A percentile compares a stretch with the other conserved stretches of the same genome.
These are phyloP conservation scores for Epinephelus cyanopodus DNA, from an alignment of 2,113 vertebrate genomes.

Conservation along the genomic window DNA sequence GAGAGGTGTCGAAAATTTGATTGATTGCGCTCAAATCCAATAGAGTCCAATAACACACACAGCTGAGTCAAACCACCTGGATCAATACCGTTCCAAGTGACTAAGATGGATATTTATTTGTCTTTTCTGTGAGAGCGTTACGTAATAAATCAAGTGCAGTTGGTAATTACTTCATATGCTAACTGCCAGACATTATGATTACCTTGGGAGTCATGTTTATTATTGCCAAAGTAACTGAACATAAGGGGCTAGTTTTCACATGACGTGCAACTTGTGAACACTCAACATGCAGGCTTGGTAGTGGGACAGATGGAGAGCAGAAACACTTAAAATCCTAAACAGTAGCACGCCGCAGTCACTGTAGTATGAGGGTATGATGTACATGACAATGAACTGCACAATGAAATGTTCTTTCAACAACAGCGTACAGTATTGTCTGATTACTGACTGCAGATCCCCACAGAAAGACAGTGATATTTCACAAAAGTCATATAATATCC, in stretches of 20 bases:
- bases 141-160: constrained; percentile 31
- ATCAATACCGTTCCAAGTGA: constrained; percentile 57
- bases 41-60: constrained; percentile 49
- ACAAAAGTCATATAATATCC: neutral
- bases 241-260: constrained; percentile 7
- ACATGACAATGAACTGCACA: too few relatives aligned
- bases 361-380: neutral
- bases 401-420: neutral
- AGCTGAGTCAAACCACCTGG: constrained; percentile 54
- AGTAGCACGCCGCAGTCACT: neutral
- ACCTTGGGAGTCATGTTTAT: constrained; percentile 31
- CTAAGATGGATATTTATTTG: constrained; percentile 23
- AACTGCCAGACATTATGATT: constrained; percentile 18
- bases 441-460: neutral
- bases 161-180: constrained; percentile 37
- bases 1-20: constrained; percentile 44
- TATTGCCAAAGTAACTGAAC: constrained; percentile 16
- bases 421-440: neutral
- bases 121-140: constrained; percentile 24
- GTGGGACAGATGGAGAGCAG: neutral
- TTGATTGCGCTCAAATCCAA: constrained; percentile 48
- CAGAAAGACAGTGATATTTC: neutral
- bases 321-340: neutral
- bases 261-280: constrained; percentile 26
- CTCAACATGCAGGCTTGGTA: neutral